Base-by-base conservation (phyloP, 2,113 vertebrate species). In the Carollia perspicillata region DNA sequence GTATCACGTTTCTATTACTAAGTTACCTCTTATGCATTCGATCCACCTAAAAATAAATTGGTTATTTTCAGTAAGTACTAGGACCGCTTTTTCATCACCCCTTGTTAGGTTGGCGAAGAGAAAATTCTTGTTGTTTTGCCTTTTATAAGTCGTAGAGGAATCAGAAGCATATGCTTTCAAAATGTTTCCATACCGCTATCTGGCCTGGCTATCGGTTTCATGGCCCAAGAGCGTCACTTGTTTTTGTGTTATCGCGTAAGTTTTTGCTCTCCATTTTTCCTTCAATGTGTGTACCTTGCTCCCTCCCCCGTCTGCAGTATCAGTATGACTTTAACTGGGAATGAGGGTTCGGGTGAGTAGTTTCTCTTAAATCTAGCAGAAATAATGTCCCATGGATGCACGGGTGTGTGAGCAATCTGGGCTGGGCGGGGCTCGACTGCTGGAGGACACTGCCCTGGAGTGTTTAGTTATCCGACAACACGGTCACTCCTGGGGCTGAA, bases 391-490 rank as follows among this genome's bases (percentile, higher is more conserved):
- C 42, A 55, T 49, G 83, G 12, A 90, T 93, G 55, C 94, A 26
- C 13, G 81, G 58, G 65, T 18, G 3, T 2, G 0, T 53, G 42
- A 95, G 22, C 33, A n/a, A n/a, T 77, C 42, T 72, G 49, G 33
- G 35, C 49, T 12, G 0, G 0, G 35, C 49, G 10, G 0, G 0
- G 66, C 7, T 37, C 4, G 30, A 1, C 1, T 4, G 1, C 58
- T 16, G 26, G 37, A 78, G 12, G 47, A 55, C 65, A 6, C 20
- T 17, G 1, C 1, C 3, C 37, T 33, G 23, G 68, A 77, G 68
- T 3, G 30, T 85, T 81, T 40, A 79, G 3, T 88, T 17, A 26
- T 42, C 8, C 33, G 89, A 23, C 22, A 87, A 30, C 5, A 42
- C 23, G 53, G 95, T 85, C 72, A 60, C 37, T n/a, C 6, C 13